Evolutionary conservation across 2,888 invertebrate species (phyloP).

Genomic region (Nymphalis polychloros): DNA sequence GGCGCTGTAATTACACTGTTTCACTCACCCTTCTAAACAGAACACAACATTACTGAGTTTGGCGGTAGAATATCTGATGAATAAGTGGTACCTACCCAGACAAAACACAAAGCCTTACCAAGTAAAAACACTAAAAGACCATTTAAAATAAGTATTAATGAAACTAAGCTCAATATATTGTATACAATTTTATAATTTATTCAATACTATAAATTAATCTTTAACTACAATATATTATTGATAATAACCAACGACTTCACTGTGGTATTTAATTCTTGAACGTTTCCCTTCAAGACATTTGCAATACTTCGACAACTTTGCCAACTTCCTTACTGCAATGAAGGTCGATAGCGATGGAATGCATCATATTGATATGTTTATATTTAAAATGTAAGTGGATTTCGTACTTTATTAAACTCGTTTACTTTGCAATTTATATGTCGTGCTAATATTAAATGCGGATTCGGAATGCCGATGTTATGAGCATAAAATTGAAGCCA

Average conservation of each 20-base stretch:
- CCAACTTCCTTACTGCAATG: slow-evolving; percentile 27
- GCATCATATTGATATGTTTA: slow-evolving; percentile 15
- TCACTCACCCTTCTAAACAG: too few species aligned
- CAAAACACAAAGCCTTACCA: too few species aligned
- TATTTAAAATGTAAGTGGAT: slow-evolving; percentile 15
- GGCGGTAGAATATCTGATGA: too few species aligned
- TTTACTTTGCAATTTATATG: background rate
- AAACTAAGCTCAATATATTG: too few species aligned
- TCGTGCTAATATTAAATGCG: background rate
- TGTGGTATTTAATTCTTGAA: slow-evolving; percentile 1
- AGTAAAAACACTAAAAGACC: too few species aligned
- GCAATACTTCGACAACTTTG: slow-evolving; percentile 17
- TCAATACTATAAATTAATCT: too few species aligned
- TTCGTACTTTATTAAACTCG: slow-evolving; percentile 3
- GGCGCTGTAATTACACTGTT: too few species aligned
- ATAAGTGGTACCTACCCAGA: too few species aligned
- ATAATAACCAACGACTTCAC: too few species aligned
- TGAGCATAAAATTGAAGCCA: background rate
- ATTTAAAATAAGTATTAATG: too few species aligned
- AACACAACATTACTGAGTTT: too few species aligned
- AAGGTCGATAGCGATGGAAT: slow-evolving; percentile 24
- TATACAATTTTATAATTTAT: too few species aligned
- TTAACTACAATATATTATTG: background rate
- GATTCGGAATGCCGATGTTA: background rate
- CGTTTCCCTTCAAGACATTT: slow-evolving; percentile 26